Evolutionary conservation across 92 coral and sea anemone species (phyloP), one percentile per base, ranked within the genome.

Genomic region (Bergia puertoricense): DNA sequence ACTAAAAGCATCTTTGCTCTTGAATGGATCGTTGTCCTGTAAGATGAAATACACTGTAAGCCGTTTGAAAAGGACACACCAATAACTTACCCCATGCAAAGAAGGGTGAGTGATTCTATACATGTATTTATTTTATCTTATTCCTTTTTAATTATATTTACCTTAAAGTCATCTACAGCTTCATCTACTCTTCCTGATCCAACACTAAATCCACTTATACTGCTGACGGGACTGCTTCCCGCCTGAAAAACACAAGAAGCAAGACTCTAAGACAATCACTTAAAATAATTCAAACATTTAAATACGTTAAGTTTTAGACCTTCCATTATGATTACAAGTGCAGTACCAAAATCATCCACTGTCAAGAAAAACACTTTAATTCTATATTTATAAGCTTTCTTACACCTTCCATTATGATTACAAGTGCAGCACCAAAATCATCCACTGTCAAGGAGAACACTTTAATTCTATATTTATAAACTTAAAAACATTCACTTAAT

Each of bases 171-270:
- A 77, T 97, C 99, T 65, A 95, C 98, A 48, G 98, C 98, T 93
- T 97, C 99, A 69, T 97, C 99, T n/a, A 97, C 99, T 88, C 98
- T 87, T 74, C 99, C 99, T 74, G 99, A 97, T 46, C 99, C 99
- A 68, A 97, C 99, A 91, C 99, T 97, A 84, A 97, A 97, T 13
- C 99, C 99, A 66, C 99, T 97, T 73, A 97, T 94, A 85, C 99
- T 97, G 88, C 99, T 97, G 71, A 97, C 99, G 38, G 99, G 99
- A 81, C 99, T 97, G 87, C 99, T 97, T 42, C 99, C 99, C 67
- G 99, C 99, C 99, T 97, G 91, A 30, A 88, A 89, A 72, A 74
- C 80, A 88, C 37, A 40, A 72, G 39, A 76, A 16, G 8, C n/a
- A 56, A 2, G 48, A 8, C 30, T 30, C 30, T 30, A 30, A 30